Evolutionary conservation across 2,113 vertebrate genomes (phyloP), one percentile per base, ranked within the genome.

Genomic region (Campylorhamphus procurvoides): DNA sequence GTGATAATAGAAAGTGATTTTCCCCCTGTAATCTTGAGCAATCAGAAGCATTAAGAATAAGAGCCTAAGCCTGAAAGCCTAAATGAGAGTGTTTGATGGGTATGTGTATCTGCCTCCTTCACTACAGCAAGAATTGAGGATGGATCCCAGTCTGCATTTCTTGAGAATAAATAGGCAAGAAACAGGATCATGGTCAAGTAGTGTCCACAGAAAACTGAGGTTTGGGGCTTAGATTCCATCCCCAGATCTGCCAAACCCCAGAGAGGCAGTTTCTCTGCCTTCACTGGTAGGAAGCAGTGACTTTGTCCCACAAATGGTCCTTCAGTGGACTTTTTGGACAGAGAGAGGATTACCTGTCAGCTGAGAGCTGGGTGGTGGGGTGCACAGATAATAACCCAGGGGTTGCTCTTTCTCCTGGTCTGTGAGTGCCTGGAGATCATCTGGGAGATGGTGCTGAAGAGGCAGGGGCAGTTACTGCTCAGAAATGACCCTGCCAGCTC

Each of bases 1-100:
- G 94, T 96, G 93, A 93, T 94, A 95, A 93, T 88, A 96, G 95
- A 89, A 96, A 93, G 90, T 80, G 89, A 94, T 94, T 97, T 96
- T 93, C 18, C 87, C 89, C 46, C 91, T 94, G 84, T 96, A 94
- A 89, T 94, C 91, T 84, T 47, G 74, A 67, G 95, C 93, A 95
- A 90, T 95, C 94, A 89, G 89, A 85, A 92, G 87, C 89, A 95
- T 96, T 97, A 96, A 95, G 94, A 94, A 29, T 90, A 90, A 95
- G 91, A 94, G 93, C 77, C 80, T 84, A 81, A 93, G 96, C 89
- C 89, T 94, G 93, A 96, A 87, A 96, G 94, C 84, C 91, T 95
- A 85, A 95, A 87, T 76, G 95, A 89, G 94, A 91, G 62, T 79
- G 91, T 90, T 94, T 89, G 94, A 94, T 91, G 94, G 89, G 71